phyloP scores from a whole-genome alignment of 2,113 vertebrate genomes.

The Dissostichus mawsoni region DNA sequence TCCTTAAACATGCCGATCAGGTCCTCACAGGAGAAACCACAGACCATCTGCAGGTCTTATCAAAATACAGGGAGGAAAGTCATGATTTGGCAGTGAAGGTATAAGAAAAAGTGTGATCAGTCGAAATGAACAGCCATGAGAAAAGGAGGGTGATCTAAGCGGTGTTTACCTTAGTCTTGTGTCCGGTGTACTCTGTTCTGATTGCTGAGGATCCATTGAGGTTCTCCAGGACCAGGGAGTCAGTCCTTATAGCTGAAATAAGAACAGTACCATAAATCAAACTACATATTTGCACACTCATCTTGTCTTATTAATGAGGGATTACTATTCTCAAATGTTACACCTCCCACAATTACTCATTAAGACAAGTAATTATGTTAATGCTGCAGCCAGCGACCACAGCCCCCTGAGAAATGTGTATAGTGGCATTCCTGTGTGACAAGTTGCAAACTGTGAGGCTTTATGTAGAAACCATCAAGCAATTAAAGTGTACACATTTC shows the following conservation, averaged over 20 bases:
- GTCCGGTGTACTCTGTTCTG: constrained; percentile 94
- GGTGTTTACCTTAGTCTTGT: constrained; percentile 90
- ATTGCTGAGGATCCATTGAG: constrained; percentile 97
- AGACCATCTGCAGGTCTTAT: constrained; percentile 93
- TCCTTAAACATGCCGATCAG: constrained; percentile 95
- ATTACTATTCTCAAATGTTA: neutral
- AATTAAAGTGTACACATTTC: constrained; percentile 14
- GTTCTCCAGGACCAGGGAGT: constrained; percentile 91
- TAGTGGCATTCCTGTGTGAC: constrained; percentile 30
- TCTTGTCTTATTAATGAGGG: constrained; percentile 7
- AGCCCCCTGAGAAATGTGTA: constrained; percentile 30
- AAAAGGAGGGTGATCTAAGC: neutral
- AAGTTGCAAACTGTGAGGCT: constrained; percentile 24
- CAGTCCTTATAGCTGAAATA: constrained; percentile 80
- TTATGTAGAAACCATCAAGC: constrained; percentile 27
- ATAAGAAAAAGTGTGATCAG: neutral
- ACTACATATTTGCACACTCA: constrained; percentile 1
- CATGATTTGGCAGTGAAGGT: neutral
- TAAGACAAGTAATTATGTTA: constrained; percentile 23
- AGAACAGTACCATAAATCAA: constrained; percentile 1
- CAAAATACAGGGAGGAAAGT: constrained; percentile 1
- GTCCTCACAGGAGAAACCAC: constrained; percentile 96
- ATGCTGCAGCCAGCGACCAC: constrained; percentile 29
- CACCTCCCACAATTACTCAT: neutral
- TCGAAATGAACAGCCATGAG: neutral